Conservation (phyloP, 2,888 invertebrate species). For the Epirrita christyi region DNA sequence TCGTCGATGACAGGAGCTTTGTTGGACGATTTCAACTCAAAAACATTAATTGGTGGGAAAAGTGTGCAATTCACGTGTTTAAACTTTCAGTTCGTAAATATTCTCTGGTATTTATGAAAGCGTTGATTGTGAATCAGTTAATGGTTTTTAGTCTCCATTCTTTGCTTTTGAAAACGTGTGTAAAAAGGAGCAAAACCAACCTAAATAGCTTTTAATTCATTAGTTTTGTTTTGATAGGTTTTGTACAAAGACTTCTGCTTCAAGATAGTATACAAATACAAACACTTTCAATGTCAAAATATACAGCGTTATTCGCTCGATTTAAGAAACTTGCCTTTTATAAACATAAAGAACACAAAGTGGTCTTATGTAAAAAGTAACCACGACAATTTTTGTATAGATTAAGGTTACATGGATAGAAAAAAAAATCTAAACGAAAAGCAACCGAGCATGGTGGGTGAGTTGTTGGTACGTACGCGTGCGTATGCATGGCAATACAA, state of each 20-base stretch:
- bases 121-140: slow-evolving; percentile 62
- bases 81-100: slow-evolving; percentile 71
- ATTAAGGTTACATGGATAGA: not conserved
- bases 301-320: not conserved
- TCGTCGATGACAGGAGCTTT: slow-evolving; percentile 71
- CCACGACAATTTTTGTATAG: too few species aligned
- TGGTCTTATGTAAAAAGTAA: not conserved
- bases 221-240: slow-evolving; percentile 15
- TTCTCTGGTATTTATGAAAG: slow-evolving; percentile 69
- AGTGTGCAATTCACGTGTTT: slow-evolving; percentile 76
- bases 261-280: not conserved
- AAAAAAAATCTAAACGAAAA: not conserved
- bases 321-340: not conserved
- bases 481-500: slow-evolving; percentile 61
- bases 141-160: slow-evolving; percentile 48
- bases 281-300: not conserved
- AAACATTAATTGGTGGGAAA: slow-evolving; percentile 76
- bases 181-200: slow-evolving; percentile 17
- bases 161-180: slow-evolving; percentile 37
- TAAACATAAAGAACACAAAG: not conserved
- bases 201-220: slow-evolving; percentile 22
- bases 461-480: slow-evolving; percentile 18
- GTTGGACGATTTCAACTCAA: slow-evolving; percentile 72
- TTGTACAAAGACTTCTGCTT: not conserved
- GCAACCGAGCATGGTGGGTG: slow-evolving; percentile 14